Evolutionary conservation across 1,140 invertebrate species (phyloP), one percentile per base, ranked within the genome.

Genomic region (Apocrypta bakeri): DNA sequence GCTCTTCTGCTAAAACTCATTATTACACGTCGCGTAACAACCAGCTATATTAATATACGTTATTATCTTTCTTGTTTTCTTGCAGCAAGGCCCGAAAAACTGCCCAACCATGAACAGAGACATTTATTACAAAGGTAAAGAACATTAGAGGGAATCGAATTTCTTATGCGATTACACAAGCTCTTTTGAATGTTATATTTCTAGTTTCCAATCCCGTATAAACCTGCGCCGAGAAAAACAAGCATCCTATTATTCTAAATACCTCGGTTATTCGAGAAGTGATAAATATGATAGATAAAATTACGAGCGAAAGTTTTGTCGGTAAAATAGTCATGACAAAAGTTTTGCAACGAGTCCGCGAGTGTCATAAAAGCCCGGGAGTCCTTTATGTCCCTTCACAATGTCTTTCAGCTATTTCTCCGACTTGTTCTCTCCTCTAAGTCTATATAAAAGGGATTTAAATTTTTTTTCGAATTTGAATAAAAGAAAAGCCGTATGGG

Each of bases 61-160:
- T n/a, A n/a, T n/a, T n/a, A n/a, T n/a, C 14, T 73, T 66, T 66
- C 27, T 25, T 85, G 84, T 76, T 88, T 85, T 91, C 87, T 94
- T 94, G 83, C 93, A 94, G 93, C 92, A 93, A 89, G 93, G 93
- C 78, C 95, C 94, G 78, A 97, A 97, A 91, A 95, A 96, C 87
- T 97, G 96, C 90, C 96, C 96, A 75, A 97, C 95, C 87, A 97
- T 97, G 96, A 95, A 97, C 92, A 95, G 95, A 90, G 95, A 97
- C 88, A 95, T 97, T 90, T 96, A 97, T 92, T 97, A 97, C 91
- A 96, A 96, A 95, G 95, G 95, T 95, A 92, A 66, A 14, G 25
- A 64, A n/a, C n/a, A 8, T 21, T 61, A 61, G 17, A 61, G n/a
- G 56, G n/a, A n/a, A n/a, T n/a, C n/a, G n/a, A n/a, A n/a, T n/a